phyloP scores from a whole-genome alignment of 2,888 invertebrate genomes.

The Nomada fabriciana region DNA sequence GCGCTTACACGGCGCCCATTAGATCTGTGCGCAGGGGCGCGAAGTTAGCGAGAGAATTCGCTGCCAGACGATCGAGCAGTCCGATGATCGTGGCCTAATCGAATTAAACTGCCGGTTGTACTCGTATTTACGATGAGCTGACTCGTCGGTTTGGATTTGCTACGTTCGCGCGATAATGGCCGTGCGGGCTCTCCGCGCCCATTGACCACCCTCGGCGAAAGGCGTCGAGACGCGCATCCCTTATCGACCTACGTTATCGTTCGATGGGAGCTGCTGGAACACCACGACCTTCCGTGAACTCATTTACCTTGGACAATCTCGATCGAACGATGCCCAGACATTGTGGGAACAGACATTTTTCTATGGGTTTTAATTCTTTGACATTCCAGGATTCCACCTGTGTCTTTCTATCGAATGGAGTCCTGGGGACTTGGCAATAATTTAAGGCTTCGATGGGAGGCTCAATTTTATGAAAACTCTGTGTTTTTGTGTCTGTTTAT shows the following conservation, averaged over 20 bases:
- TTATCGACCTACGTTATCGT: conserved; percentile 58
- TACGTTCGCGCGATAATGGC: conserved; percentile 68
- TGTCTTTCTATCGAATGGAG: no score
- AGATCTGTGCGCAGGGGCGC: conserved; percentile 29
- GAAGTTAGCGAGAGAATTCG: conserved; percentile 60
- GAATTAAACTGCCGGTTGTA: conserved; percentile 70
- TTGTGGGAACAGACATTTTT: neutral
- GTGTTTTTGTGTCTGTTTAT: no score
- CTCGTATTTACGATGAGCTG: conserved; percentile 71
- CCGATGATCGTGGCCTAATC: conserved; percentile 73
- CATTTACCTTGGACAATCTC: conserved; percentile 21
- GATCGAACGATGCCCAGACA: neutral
- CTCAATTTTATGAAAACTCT: no score
- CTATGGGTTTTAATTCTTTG: no score
- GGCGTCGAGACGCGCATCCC: conserved; percentile 43
- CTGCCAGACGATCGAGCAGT: conserved; percentile 69
- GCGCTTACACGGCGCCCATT: conserved; percentile 22
- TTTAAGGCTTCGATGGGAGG: no score
- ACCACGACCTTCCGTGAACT: neutral
- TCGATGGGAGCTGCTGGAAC: conserved; percentile 20
- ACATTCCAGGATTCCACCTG: no score
- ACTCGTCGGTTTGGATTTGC: conserved; percentile 71
- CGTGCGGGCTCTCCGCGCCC: conserved; percentile 23
- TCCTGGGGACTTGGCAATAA: no score
- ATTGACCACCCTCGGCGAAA: conserved; percentile 32